Base-by-base conservation (phyloP, 2,113 vertebrate genomes). In the Arenaria interpres region DNA sequence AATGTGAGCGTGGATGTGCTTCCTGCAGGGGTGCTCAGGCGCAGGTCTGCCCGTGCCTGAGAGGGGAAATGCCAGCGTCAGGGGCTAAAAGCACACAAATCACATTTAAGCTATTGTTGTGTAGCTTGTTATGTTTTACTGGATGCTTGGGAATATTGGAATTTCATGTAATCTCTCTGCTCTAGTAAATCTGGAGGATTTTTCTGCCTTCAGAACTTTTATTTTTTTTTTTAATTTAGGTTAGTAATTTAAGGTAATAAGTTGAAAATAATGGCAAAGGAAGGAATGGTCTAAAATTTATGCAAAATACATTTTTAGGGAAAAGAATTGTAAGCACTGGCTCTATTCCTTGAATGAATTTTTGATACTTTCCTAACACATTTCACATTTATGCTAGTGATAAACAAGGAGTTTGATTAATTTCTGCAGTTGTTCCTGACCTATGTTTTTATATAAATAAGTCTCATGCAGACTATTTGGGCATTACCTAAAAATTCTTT, bases 81-180 rank as follows among this genome's bases (percentile, higher is more conserved):
- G 53, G 20, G 32, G 18, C 13, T 82, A 3, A 43, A 79, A 33
- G 0, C 19, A 62, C 12, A 9, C 0, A 10, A 43, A 66, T 33
- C 4, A 1, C 8, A 14, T 54, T 48, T 39, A 67, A 82, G 6
- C 3, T 4, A 4, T 50, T n/a, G 7, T 5, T 23, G 9, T 32
- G 14, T 14, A 7, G 12, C 23, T 76, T 63, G 27, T 41, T 60
- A 7, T 5, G 5, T 22, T 54, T 60, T 66, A 10, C 0, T 33
- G 53, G 56, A 82, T 39, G 18, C 50, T 54, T 35, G 24, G 11
- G 54, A 32, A 56, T 9, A 54, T 0, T 51, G 57, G 46, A 63
- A 67, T 33, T 43, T 15, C 23, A 6, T 10, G 37, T 33, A 46
- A 25, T 56, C 37, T 79, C 46, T 39, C 30, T 54, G 46, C 12